These are phyloP conservation scores for Sycophila texana DNA, from an alignment of 2,888 invertebrate species.

Conservation along the genomic window DNA sequence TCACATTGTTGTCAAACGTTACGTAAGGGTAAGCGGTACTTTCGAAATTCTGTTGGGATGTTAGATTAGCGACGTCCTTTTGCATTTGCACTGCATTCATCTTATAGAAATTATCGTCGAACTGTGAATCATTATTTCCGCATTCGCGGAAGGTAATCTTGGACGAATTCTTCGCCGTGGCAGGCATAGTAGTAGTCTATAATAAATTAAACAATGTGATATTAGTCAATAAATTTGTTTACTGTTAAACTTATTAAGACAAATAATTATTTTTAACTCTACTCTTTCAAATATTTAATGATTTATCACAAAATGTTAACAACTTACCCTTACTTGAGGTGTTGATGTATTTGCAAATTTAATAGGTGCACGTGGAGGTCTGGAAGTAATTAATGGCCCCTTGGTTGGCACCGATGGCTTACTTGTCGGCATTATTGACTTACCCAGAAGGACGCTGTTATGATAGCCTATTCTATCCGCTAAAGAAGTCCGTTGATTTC, in stretches of 20 bases:
- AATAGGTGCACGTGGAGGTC: too few relatives aligned
- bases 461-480: conserved; percentile 19
- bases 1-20: conserved; percentile 2
- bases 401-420: background rate
- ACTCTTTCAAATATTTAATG: too few relatives aligned
- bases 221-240: too few relatives aligned
- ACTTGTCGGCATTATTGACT: background rate
- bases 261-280: background rate
- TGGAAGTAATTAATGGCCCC: background rate
- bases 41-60: conserved; percentile 7
- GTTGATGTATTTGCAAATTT: background rate
- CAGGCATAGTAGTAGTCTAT: too few relatives aligned
- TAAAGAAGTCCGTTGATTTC: conserved; percentile 3
- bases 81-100: conserved; percentile 51
- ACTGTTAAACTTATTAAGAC: background rate
- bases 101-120: conserved; percentile 27
- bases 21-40: conserved; percentile 2
- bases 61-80: conserved; percentile 37
- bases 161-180: background rate
- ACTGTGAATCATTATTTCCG: conserved; percentile 4
- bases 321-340: background rate
- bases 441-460: too few relatives aligned
- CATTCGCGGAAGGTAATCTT: background rate
- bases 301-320: background rate
- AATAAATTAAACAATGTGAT: too few relatives aligned